A percentile compares a stretch with the other conserved stretches of the same genome.
These are phyloP conservation scores for Bombyx mandarina DNA, from an alignment of 1,140 invertebrate species.

Conservation along the genomic window DNA sequence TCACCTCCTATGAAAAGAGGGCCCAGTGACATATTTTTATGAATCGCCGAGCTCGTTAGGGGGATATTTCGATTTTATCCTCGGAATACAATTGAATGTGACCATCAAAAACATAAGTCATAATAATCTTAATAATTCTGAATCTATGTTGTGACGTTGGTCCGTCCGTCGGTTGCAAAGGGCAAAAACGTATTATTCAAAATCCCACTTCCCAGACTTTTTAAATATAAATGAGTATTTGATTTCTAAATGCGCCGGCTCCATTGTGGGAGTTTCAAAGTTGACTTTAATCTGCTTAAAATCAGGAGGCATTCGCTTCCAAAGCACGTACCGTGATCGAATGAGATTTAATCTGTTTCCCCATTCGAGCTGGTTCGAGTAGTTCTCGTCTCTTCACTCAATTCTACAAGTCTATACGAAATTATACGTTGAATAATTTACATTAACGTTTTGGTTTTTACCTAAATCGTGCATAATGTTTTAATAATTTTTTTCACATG, in stretches of 20 bases:
- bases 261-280: slow-evolving; percentile 36
- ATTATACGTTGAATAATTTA: slow-evolving; percentile 61
- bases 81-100: slow-evolving; percentile 67
- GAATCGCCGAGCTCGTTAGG: slow-evolving; percentile 50
- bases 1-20: slow-evolving; percentile 46
- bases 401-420: slow-evolving; percentile 13
- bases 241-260: slow-evolving; percentile 22
- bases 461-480: slow-evolving; percentile 1
- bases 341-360: slow-evolving; percentile 56
- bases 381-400: slow-evolving; percentile 34
- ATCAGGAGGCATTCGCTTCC: slow-evolving; percentile 48
- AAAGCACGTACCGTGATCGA: slow-evolving; percentile 50
- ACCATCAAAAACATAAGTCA: slow-evolving; percentile 52
- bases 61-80: slow-evolving; percentile 44
- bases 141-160: slow-evolving; percentile 28
- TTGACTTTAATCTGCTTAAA: slow-evolving; percentile 55
- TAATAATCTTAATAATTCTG: slow-evolving; percentile 49
- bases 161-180: slow-evolving; percentile 9
- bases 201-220: slow-evolving; percentile 26
- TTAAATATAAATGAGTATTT: slow-evolving; percentile 33
- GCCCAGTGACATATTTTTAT: slow-evolving; percentile 57
- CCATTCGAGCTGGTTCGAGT: slow-evolving; percentile 22
- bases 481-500: too few species aligned
- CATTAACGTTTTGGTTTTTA: slow-evolving; percentile 29
- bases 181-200: slow-evolving; percentile 33